Evolutionary conservation across 1,140 invertebrate species (phyloP).

Genomic region (Philaenus spumarius): DNA sequence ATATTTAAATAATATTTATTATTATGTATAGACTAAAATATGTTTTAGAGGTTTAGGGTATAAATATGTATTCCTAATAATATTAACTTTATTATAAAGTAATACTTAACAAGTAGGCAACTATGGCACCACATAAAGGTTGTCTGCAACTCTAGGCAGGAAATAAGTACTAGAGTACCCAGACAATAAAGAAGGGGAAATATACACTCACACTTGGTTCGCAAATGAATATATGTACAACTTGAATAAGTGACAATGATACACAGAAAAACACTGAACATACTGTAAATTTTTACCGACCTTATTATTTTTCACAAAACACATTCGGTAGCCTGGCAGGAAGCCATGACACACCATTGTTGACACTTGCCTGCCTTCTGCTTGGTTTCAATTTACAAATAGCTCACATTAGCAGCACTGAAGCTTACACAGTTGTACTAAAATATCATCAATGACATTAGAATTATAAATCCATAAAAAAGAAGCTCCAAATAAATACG

Average conservation of each 20-base stretch:
- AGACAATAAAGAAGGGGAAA: neutral
- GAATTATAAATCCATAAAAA: too few relatives aligned
- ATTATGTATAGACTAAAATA: too few relatives aligned
- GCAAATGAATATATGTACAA: slow-evolving; percentile 2
- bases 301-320: slow-evolving; percentile 15
- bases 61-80: too few relatives aligned
- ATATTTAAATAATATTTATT: too few relatives aligned
- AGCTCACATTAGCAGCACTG: slow-evolving; percentile 7
- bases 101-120: too few relatives aligned
- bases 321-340: slow-evolving; percentile 24
- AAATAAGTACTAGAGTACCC: neutral
- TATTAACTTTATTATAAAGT: too few relatives aligned
- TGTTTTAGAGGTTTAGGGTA: too few relatives aligned
- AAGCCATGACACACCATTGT: slow-evolving; percentile 29
- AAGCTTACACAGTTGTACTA: too few relatives aligned
- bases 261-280: neutral
- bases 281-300: slow-evolving; percentile 2
- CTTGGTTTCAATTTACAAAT: slow-evolving; percentile 15
- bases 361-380: slow-evolving; percentile 24
- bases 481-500: too few relatives aligned
- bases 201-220: neutral
- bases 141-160: neutral
- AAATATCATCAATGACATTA: too few relatives aligned
- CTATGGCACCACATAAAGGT: neutral
- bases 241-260: neutral